phyloP scores from a whole-genome alignment of 2,113 vertebrate species.

The Vombatus ursinus region DNA sequence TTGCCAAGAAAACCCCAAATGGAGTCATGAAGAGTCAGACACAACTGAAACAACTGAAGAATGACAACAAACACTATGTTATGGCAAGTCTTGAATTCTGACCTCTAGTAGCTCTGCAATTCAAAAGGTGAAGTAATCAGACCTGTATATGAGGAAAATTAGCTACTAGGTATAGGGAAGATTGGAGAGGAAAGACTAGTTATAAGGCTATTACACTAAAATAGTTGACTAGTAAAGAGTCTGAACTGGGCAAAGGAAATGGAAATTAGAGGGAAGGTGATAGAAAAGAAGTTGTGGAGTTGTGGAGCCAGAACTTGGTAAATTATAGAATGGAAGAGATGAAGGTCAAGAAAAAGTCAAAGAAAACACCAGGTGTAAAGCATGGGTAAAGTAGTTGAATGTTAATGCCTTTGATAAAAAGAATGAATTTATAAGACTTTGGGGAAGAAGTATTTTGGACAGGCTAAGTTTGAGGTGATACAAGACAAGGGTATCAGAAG shows the following conservation, averaged over 20 bases:
- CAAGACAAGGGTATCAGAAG: not conserved
- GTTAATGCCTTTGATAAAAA: not conserved
- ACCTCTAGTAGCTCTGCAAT: not conserved
- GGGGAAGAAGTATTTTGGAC: not conserved
- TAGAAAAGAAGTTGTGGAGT: not conserved
- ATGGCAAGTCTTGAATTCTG: not conserved
- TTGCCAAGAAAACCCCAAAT: too few species aligned
- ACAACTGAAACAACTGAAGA: too few species aligned
- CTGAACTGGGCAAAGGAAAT: not conserved
- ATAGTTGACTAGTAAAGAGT: not conserved
- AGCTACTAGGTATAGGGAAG: not conserved
- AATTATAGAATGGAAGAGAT: too few species aligned
- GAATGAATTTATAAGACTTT: not conserved
- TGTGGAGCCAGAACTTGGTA: not conserved
- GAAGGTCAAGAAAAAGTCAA: not conserved
- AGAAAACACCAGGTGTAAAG: not conserved
- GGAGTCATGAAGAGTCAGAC: too few species aligned
- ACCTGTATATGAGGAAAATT: not conserved
- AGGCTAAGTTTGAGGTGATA: not conserved
- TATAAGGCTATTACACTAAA: not conserved
- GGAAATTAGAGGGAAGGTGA: not conserved
- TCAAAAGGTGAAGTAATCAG: not conserved
- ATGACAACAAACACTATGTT: not conserved
- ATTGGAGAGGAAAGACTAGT: not conserved
- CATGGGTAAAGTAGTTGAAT: not conserved